Conservation (phyloP, 2,113 vertebrate genomes). For the Felis catus region DNA sequence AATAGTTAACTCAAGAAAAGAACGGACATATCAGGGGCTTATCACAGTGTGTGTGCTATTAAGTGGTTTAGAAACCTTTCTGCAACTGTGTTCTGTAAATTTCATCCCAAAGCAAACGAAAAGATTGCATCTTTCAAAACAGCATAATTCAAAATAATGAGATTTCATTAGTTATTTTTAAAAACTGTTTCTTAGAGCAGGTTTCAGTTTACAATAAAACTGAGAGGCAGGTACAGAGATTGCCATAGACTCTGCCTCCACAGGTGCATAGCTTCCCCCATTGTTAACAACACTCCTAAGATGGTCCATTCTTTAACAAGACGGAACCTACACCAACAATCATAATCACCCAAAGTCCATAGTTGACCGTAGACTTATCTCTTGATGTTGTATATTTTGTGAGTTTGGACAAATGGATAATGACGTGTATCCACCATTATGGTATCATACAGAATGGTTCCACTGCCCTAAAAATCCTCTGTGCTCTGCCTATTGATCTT, state of each 20-base stretch:
- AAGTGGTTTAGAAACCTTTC: not conserved
- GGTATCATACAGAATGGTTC: not conserved
- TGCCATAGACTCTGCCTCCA: too few species aligned
- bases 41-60: not conserved
- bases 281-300: not conserved
- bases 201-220: not conserved
- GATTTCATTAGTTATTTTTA: not conserved
- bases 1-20: not conserved
- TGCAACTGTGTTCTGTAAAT: not conserved
- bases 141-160: not conserved
- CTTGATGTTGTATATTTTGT: not conserved
- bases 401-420: not conserved
- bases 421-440: not conserved
- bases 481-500: not conserved
- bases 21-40: accelerated
- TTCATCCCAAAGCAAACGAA: not conserved
- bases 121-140: not conserved
- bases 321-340: not conserved
- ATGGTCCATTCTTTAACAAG: not conserved
- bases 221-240: not conserved
- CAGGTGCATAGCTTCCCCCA: not conserved
- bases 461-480: not conserved
- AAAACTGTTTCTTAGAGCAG: not conserved
- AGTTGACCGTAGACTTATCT: not conserved
- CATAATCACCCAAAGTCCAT: not conserved